Conservation (phyloP, 2,797 vertebrate species). For the Dallia pectoralis region DNA sequence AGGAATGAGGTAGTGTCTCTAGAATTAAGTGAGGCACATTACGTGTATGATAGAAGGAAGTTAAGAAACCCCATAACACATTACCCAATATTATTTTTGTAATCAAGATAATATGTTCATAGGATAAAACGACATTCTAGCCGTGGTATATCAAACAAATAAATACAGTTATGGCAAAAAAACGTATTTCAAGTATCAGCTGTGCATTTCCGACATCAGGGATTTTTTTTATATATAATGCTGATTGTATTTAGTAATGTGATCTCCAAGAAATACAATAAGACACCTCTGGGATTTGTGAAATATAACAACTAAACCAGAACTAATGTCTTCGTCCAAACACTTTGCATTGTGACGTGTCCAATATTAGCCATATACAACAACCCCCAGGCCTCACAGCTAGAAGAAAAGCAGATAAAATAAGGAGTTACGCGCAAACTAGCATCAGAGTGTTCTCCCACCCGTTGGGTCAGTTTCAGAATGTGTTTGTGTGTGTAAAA, state of each 20-base stretch:
- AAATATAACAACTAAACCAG: background rate
- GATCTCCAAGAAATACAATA: background rate
- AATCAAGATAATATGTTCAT: too few species aligned
- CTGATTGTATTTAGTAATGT: background rate
- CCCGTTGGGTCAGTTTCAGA: constrained; percentile 50
- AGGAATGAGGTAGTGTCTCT: constrained; percentile 42
- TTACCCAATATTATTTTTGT: too few species aligned
- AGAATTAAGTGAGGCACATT: constrained; percentile 19
- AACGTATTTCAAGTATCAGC: too few species aligned
- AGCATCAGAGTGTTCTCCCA: constrained; percentile 16
- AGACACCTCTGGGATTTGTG: background rate
- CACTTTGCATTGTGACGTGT: background rate
- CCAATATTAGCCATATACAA: background rate
- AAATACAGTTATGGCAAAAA: too few species aligned
- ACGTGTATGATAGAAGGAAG: too few species aligned
- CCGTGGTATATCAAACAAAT: too few species aligned
- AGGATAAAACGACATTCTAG: too few species aligned
- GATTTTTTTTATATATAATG: background rate
- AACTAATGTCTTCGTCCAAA: background rate
- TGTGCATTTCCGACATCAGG: too few species aligned
- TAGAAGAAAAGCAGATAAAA: background rate
- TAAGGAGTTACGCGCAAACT: too few species aligned
- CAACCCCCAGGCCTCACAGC: background rate
- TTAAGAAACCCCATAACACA: too few species aligned
- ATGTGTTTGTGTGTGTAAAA: constrained; percentile 10